A percentile compares a stretch with the other conserved stretches of the same genome.
These are phyloP conservation scores for Prenolepis imparis DNA, from an alignment of 2,888 invertebrate genomes.

Conservation along the genomic window DNA sequence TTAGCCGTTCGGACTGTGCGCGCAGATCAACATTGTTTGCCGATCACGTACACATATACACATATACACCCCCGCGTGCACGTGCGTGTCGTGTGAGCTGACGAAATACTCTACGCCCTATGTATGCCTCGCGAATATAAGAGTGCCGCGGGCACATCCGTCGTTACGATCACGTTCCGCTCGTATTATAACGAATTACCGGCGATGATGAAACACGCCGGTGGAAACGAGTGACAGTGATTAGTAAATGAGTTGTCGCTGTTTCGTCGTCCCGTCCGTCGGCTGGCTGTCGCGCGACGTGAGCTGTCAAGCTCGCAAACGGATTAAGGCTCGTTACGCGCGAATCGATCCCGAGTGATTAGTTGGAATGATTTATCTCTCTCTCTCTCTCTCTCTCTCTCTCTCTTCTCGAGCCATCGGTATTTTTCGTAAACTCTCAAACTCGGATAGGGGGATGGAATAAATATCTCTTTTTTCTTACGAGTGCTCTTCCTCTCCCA, in stretches of 20 bases:
- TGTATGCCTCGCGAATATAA: constrained; percentile 56
- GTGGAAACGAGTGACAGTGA: constrained; percentile 52
- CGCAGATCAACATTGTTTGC: constrained; percentile 69
- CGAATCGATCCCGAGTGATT: constrained; percentile 13
- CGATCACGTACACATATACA: constrained; percentile 17
- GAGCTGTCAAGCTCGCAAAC: constrained; percentile 45
- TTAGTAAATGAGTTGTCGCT: constrained; percentile 52
- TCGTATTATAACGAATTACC: constrained; percentile 57
- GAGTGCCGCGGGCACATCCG: constrained; percentile 26
- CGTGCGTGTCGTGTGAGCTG: constrained; percentile 11
- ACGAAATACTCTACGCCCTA: constrained; percentile 36
- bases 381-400: not conserved
- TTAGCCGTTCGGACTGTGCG: constrained; percentile 71
- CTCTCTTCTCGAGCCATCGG: not conserved
- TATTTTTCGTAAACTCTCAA: not conserved
- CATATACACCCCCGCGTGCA: not conserved
- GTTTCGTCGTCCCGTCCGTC: not conserved
- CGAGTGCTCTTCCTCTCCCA: too few relatives aligned
- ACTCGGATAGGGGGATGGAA: not conserved
- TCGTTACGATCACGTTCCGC: constrained; percentile 54
- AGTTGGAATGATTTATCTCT: constrained; percentile 10
- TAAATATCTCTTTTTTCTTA: not conserved
- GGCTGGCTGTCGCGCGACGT: constrained; percentile 38
- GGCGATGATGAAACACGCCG: constrained; percentile 38
- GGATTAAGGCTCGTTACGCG: constrained; percentile 46